Conservation (phyloP, 2,113 vertebrate species). For the Tragelaphus buxtoni region DNA sequence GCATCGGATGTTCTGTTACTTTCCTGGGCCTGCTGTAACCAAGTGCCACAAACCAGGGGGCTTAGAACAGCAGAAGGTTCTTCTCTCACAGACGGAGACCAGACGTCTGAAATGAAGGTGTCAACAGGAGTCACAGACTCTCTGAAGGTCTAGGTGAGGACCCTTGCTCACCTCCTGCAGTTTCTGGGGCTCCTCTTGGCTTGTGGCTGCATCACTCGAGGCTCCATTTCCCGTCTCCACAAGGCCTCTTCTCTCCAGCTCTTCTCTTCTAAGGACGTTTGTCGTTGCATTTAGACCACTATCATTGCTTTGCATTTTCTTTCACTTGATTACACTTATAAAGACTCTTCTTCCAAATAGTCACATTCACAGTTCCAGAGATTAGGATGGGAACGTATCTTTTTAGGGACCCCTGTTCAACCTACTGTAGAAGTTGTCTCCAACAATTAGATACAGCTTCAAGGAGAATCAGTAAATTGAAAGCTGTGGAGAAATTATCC, state of each 20-base stretch:
- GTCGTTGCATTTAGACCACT: not conserved
- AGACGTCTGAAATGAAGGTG: not conserved
- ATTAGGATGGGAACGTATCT: not conserved
- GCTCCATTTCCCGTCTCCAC: not conserved
- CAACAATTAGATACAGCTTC: not conserved
- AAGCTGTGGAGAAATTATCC: not conserved
- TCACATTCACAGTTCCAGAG: not conserved
- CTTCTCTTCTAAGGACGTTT: not conserved
- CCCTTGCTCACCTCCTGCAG: not conserved
- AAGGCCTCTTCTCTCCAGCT: not conserved
- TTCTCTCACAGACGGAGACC: not conserved
- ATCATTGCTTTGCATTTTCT: not conserved
- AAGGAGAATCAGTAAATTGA: not conserved
- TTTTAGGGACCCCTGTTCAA: not conserved
- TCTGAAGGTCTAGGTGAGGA: not conserved
- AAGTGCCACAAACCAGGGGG: too few species aligned
- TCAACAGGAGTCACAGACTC: rapidly evolving
- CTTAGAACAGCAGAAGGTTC: not conserved
- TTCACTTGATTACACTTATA: not conserved
- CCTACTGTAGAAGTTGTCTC: not conserved
- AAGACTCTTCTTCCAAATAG: not conserved
- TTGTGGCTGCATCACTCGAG: not conserved
- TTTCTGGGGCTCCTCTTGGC: not conserved
- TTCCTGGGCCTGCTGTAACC: not conserved
- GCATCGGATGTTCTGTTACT: not conserved